These are phyloP conservation scores for Nerophis ophidion DNA, from an alignment of 2,113 vertebrate genomes.

Conservation along the genomic window DNA sequence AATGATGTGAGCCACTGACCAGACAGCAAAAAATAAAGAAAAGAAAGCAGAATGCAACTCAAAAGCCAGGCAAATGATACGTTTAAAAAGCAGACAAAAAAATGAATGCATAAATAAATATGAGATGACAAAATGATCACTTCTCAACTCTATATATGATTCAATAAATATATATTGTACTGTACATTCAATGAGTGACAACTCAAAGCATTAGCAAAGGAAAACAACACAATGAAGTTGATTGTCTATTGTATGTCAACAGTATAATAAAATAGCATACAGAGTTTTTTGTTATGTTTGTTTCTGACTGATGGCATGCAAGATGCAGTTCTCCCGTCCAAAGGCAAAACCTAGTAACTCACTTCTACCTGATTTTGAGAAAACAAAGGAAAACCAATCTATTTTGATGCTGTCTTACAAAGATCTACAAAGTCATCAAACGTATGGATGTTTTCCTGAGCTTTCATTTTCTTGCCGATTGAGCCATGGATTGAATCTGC, in stretches of 20 bases:
- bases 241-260: background rate
- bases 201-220: background rate
- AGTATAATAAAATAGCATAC: background rate
- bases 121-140: conserved; percentile 10
- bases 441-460: no score
- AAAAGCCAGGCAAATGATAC: conserved; percentile 38
- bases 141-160: background rate
- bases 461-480: no score
- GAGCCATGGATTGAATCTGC: no score
- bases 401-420: no score
- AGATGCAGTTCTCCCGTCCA: no score
- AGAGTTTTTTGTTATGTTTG: background rate
- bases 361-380: no score
- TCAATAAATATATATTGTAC: background rate
- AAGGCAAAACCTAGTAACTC: no score
- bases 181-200: conserved; percentile 1
- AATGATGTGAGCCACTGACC: conserved; percentile 87
- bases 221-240: background rate
- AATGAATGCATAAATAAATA: conserved; percentile 8
- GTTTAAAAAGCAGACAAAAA: conserved; percentile 32
- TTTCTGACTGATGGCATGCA: background rate
- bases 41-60: conserved; percentile 46
- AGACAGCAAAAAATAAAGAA: conserved; percentile 39
- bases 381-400: no score
- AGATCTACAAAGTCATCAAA: no score